Evolutionary conservation across 2,113 vertebrate species (phyloP), one percentile per base, ranked within the genome.

Genomic region (Gnathochromis pfefferi): DNA sequence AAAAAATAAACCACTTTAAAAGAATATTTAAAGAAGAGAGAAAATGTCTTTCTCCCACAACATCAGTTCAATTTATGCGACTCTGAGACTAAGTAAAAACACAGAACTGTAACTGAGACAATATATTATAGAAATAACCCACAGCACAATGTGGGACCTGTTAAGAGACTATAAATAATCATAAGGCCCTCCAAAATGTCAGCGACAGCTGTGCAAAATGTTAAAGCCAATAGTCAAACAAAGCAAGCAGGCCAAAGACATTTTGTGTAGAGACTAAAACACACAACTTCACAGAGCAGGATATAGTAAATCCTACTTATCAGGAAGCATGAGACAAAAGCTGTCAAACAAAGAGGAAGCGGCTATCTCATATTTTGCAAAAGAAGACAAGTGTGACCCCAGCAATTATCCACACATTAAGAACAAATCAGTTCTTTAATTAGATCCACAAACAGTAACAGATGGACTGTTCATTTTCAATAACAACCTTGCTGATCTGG

Each of bases 101-200:
- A 87, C 40, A 89, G 54, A 40, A 31, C 26, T 63, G 21, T 45
- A 85, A 90, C 86, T 63, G 79, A 91, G 81, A 87, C 84, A 45
- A 58, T 73, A 82, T 75, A 89, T 81, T 83, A 87, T 31, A 87
- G n/a, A 55, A 86, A 87, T 79, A 88, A 47, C 81, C 33, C 68
- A 55, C 65, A 89, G 84, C 81, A 87, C 73, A 89, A 91, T 87
- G 58, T 75, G 85, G 82, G 75, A 89, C 53, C 82, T 91, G 57
- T 88, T 87, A 82, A 89, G 60, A 87, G 47, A 87, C 86, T 89
- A 91, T 90, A 93, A 90, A 92, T 86, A 90, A 92, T 88, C 47
- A 63, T 85, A 53, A 84, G 82, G 65, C 60, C 88, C 88, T 89
- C 17, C 26, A 81, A 90, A 92, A 93, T 87, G 85, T 92, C 86